Evolutionary conservation across 2,797 vertebrate species (phyloP), one percentile per base, ranked within the genome.

Genomic region (Phrynocephalus vlangalii): DNA sequence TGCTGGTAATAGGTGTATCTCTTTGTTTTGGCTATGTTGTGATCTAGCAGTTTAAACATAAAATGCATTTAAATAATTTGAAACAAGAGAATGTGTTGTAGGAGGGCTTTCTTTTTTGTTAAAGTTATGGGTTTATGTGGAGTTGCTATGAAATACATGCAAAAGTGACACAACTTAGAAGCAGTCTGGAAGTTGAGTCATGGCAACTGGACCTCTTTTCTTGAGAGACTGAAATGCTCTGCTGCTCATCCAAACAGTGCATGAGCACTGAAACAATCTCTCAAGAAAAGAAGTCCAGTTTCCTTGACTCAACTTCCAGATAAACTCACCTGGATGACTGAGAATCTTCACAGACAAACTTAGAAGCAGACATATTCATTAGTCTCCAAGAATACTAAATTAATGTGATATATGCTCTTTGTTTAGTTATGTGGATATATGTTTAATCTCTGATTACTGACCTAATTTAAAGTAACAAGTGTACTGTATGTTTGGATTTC

Each of bases 401-500:
- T 30, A 71, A n/a, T 83, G 8, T 15, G 38, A 22, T 6, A 67
- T 56, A 33, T n/a, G 26, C 1, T 52, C 3, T 50, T 85, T 85
- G 20, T 48, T 52, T 66, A 1, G 38, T 44, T 1, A 22, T 50
- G 22, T 78, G 3, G 1, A 6, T 79, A 6, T n/a, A 16, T 87
- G 30, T 70, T 83, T 83, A 70, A 26, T 22, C 30, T 13, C 70
- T 50, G 30, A 56, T 22, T 52, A 38, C 56, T 88, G 26, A 44
- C 72, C 0, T 0, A 26, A 18, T 11, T 30, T 86, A 85, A 92
- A 13, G n/a, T 1, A 90, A 63, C 1, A 30, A 79, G 50, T 82
- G n/a, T 16, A 70, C 52, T 87, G 13, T 78, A 1, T 3, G 0
- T 92, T 90, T 92, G 38, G 15, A 50, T 96, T 96, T 89, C 94